These are phyloP conservation scores for Ploceus nigricollis DNA, from an alignment of 2,113 vertebrate species.

Conservation along the genomic window DNA sequence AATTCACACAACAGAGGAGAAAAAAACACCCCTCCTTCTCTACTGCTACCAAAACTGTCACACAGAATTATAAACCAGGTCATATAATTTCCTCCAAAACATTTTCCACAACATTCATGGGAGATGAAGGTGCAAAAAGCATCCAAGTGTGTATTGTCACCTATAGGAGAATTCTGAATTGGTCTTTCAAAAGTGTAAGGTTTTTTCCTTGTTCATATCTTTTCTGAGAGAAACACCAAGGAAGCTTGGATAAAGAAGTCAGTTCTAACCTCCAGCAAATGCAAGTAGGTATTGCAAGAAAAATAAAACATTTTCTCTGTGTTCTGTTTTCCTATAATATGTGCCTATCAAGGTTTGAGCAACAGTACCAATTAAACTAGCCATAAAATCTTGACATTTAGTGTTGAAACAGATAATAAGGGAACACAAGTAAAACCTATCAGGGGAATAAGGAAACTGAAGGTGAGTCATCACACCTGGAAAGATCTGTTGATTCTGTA, in stretches of 20 bases:
- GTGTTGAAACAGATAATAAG: slow-evolving; percentile 2
- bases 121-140: not conserved
- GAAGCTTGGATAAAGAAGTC: not conserved
- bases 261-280: not conserved
- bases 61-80: not conserved
- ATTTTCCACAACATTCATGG: not conserved
- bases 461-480: slow-evolving; percentile 31
- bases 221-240: not conserved
- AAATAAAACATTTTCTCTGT: not conserved
- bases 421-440: not conserved
- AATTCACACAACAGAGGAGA: not conserved
- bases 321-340: slow-evolving; percentile 5
- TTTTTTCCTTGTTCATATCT: not conserved
- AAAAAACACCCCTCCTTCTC: not conserved
- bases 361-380: slow-evolving; percentile 29
- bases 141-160: not conserved
- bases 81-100: not conserved
- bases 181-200: not conserved
- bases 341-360: not conserved
- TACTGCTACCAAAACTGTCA: not conserved
- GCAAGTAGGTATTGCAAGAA: not conserved
- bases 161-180: not conserved
- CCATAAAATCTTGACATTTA: slow-evolving; percentile 19
- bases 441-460: not conserved
- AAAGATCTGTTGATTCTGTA: not conserved